Evolutionary conservation across 2,888 invertebrate species (phyloP), one percentile per base, ranked within the genome.

Genomic region (Furcula furcula): DNA sequence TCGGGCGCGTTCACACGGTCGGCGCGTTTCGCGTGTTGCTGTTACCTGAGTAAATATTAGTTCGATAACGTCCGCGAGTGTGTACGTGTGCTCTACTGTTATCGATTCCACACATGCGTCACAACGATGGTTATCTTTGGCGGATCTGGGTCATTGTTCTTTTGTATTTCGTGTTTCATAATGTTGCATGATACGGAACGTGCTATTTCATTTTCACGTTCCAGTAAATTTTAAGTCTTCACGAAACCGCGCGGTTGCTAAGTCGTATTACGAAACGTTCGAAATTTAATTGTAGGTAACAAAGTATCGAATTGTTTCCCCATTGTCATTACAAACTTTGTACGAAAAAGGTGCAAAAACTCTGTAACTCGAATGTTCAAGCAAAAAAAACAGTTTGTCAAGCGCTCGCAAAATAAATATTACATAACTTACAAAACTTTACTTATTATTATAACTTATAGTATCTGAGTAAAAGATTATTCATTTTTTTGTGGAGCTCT

Each of bases 81-180:
- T 76, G 81, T 77, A 80, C 73, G 76, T 77, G 77, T 77, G 73
- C 72, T 75, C 70, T 65, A 66, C 78, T 80, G 85, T 85, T 88
- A 88, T 87, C 87, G 87, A 87, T 83, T 81, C 75, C 77, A 81
- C 78, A 76, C 77, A 83, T 84, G 82, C 83, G 86, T 85, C 84
- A 86, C 77, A 68, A 76, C 82, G 81, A 85, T 84, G 73, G 77
- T 84, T 85, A 87, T 87, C 87, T 81, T 76, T 71, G 65, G 64
- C 70, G 71, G 78, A 88, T 86, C 82, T 88, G 77, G 87, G 88
- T 88, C 88, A 86, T 85, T 86, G 85, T 85, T 88, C 82, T 80
- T 84, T 86, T 78, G 73, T 80, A 74, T 71, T 77, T 78, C 65
- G 61, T 67, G 58, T 68, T 71, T 66, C 63, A 72, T 67, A 65